phyloP scores from a whole-genome alignment of 2,113 vertebrate species.

The Malurus cyaneus region DNA sequence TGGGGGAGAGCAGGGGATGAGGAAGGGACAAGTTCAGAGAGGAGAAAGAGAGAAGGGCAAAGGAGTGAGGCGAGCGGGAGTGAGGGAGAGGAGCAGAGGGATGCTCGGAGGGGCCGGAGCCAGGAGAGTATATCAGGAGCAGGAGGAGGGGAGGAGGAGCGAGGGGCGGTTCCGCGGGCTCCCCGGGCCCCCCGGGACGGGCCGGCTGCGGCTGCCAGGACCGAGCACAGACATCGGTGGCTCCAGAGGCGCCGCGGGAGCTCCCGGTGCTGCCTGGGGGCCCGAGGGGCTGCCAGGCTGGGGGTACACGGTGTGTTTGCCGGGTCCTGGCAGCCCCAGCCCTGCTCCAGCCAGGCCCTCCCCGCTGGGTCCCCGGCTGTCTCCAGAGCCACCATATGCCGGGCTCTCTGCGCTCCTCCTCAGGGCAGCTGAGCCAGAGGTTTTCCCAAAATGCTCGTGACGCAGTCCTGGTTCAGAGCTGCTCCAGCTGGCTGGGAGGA shows the following conservation, averaged over 20 bases:
- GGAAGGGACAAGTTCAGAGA: not conserved
- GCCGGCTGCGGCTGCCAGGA: conserved; percentile 37
- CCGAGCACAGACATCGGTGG: not conserved
- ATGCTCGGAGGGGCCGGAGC: not conserved
- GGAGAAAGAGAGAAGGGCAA: not conserved
- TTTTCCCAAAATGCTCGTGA: not conserved
- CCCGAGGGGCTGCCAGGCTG: fast-evolving
- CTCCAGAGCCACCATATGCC: not conserved
- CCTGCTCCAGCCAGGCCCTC: conserved; percentile 17
- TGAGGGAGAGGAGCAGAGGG: conserved; percentile 20
- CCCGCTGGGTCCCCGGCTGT: conserved; percentile 30
- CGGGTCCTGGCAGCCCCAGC: not conserved
- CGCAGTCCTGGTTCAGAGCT: fast-evolving
- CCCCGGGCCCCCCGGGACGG: not conserved
- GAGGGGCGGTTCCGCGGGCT: conserved; percentile 1
- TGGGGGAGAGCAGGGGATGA: not conserved
- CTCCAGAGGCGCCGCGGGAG: not conserved
- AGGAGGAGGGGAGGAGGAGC: conserved; percentile 23
- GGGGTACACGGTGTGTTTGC: fast-evolving
- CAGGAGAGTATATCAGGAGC: conserved; percentile 8
- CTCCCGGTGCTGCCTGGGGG: not conserved
- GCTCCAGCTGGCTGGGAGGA: fast-evolving
- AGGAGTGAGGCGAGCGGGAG: not conserved
- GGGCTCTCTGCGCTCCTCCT: not conserved
- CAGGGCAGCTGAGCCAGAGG: not conserved